phyloP scores from a whole-genome alignment of 2,113 vertebrate genomes.

The Morphnarchus princeps region DNA sequence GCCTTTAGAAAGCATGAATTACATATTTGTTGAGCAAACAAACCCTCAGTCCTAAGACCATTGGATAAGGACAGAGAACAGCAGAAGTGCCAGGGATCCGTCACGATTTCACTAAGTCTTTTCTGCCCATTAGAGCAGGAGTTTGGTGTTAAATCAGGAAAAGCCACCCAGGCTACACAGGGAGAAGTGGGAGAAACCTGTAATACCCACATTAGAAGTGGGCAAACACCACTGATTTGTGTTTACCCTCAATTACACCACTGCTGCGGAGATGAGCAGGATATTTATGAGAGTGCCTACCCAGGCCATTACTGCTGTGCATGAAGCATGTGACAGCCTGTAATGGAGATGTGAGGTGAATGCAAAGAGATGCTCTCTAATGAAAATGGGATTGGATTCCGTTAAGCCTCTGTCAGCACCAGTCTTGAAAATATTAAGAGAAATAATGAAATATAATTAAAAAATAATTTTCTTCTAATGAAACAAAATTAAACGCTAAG shows the following conservation, averaged over 20 bases:
- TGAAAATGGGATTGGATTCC: conserved; percentile 11
- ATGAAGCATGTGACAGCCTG: not conserved
- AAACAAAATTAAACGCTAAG: not conserved
- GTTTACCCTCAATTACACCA: not conserved
- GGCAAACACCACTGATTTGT: not conserved
- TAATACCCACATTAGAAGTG: not conserved
- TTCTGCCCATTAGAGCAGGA: not conserved
- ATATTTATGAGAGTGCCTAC: not conserved
- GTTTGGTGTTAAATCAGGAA: not conserved
- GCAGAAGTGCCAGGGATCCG: not conserved
- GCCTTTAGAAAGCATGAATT: not conserved
- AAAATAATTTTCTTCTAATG: conserved; percentile 37
- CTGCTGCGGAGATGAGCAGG: not conserved
- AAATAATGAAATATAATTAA: conserved; percentile 59
- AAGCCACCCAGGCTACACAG: not conserved
- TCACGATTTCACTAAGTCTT: not conserved
- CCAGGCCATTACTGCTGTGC: not conserved
- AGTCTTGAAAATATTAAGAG: conserved; percentile 29
- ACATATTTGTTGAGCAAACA: not conserved
- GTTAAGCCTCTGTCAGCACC: not conserved
- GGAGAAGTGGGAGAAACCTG: not conserved
- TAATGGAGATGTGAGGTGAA: conserved; percentile 28
- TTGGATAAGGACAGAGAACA: not conserved
- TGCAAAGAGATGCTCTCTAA: not conserved
- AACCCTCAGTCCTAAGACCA: not conserved